Conservation (phyloP, 2,113 vertebrate genomes). For the Sinocyclocheilus rhinocerous region DNA sequence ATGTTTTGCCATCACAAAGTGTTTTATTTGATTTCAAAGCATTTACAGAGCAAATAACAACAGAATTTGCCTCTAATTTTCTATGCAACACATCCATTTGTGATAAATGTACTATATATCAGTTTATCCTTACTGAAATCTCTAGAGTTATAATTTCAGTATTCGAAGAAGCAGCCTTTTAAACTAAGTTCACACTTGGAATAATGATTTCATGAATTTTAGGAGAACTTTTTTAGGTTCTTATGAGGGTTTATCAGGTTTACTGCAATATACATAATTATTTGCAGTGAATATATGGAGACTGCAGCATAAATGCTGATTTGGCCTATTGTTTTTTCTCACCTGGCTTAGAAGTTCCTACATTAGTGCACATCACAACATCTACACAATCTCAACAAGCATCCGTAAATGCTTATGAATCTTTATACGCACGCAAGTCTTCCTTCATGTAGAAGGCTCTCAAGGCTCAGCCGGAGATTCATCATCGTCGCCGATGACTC, state of each 20-base stretch:
- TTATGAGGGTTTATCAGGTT: background rate
- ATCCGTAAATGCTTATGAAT: background rate
- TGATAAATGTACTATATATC: background rate
- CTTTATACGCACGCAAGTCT: background rate
- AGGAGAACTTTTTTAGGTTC: background rate
- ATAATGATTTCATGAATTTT: background rate
- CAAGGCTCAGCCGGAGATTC: conserved; percentile 69
- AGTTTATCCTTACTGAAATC: too few relatives aligned
- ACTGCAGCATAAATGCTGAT: background rate
- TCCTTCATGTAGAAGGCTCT: background rate
- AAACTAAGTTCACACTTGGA: background rate
- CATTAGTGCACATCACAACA: background rate
- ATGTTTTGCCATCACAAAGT: background rate
- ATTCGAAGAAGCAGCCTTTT: background rate
- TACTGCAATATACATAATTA: background rate
- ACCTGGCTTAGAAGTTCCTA: background rate
- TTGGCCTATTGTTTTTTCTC: background rate
- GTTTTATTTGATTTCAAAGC: conserved; percentile 20
- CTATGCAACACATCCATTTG: background rate
- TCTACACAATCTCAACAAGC: background rate
- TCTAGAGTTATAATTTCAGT: background rate
- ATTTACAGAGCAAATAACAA: conserved; percentile 10
- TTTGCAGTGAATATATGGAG: background rate
- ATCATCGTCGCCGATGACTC: conserved; percentile 61
- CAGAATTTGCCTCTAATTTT: background rate